Conservation (phyloP, 2,888 invertebrate genomes). For the Argyra leucocephala region DNA sequence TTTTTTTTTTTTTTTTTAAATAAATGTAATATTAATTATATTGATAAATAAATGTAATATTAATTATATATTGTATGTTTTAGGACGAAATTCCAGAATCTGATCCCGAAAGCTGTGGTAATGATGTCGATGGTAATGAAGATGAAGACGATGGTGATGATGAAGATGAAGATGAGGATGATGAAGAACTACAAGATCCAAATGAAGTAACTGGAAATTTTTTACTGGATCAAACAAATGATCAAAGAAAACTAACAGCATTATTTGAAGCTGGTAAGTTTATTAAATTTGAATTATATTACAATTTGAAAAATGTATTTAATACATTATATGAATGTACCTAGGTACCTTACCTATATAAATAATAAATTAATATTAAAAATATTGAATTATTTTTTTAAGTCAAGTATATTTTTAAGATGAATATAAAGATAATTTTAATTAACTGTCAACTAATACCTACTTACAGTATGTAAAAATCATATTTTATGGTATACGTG, state of each 20-base stretch:
- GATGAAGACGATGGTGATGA: conserved; percentile 43
- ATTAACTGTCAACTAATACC: no score
- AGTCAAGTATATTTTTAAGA: no score
- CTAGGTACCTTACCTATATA: no score
- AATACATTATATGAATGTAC: no score
- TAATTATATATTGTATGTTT: conserved; percentile 21
- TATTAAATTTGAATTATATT: neutral
- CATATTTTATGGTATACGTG: no score
- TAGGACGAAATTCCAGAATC: conserved; percentile 44
- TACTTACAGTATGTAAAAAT: no score
- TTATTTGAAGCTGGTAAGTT: conserved; percentile 69
- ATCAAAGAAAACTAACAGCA: conserved; percentile 64
- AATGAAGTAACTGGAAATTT: conserved; percentile 38
- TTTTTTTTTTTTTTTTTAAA: conserved; percentile 19
- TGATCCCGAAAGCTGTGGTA: conserved; percentile 42
- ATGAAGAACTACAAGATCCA: conserved; percentile 38
- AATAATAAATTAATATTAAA: no score
- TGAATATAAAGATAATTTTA: no score
- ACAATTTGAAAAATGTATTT: no score
- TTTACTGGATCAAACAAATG: conserved; percentile 45
- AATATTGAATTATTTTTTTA: no score
- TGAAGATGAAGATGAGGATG: conserved; percentile 42
- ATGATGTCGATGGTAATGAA: conserved; percentile 41
- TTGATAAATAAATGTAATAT: conserved; percentile 14
- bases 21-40: no score